Base-by-base conservation (phyloP, 2,888 invertebrate species). In the Euzetes globulus region DNA sequence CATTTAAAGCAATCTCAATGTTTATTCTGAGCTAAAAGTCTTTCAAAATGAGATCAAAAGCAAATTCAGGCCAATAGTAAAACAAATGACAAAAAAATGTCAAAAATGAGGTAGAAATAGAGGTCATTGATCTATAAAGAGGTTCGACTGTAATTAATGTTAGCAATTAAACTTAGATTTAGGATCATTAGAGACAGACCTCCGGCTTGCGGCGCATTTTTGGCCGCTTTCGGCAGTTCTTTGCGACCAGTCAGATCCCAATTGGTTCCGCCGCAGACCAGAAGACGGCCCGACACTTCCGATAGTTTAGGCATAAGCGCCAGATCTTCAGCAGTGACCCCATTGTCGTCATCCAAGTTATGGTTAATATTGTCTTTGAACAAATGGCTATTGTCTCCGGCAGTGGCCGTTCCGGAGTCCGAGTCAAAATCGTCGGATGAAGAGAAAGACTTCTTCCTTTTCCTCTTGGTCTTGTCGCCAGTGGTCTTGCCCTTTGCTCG, bases 161-260 rank as follows among this genome's bases (percentile, higher is more conserved):
- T 1, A 55, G 6, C 47, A 25, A 63, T 3, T 27, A n/a, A n/a
- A n/a, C n/a, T n/a, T n/a, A n/a, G n/a, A n/a, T n/a, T n/a, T n/a
- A n/a, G n/a, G n/a, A n/a, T n/a, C n/a, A n/a, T n/a, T n/a, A n/a
- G n/a, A 6, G 52, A 71, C 47, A 4, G 47, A 25, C 50, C 22
- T 5, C 19, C 52, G 27, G 41, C 19, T 47, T 58, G 70, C n/a
- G 60, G 37, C 4, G 71, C 65, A 27, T 33, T 50, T 77, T 77
- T 78, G 82, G 83, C 80, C 79, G 81, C 82, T 80, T 92, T 91
- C 72, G 90, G 91, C 63, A 89, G 88, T 79, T 90, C 88, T 75
- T 90, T 88, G 76, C 91, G 88, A 0, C 92, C 93, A 74, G 90
- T 89, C 79, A 91, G 84, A 80, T 95, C 94, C 94, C 94, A 95